Conservation (phyloP, 2,797 vertebrate genomes). For the Iguana delicatissima region DNA sequence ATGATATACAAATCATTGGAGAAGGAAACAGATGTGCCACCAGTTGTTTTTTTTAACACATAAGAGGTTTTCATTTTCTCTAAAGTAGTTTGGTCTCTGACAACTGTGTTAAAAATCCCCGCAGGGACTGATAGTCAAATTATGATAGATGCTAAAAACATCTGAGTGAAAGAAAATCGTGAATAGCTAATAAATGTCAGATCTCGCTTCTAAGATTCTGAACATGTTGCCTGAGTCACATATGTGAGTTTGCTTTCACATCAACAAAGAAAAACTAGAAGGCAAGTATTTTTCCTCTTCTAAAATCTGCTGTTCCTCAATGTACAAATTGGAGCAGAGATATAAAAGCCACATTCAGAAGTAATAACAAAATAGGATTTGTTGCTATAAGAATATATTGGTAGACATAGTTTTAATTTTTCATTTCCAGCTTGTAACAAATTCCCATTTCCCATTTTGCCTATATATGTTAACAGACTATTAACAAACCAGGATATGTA, state of each 20-base stretch:
- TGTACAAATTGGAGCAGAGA: neutral
- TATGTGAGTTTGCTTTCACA: constrained; percentile 30
- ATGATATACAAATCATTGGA: neutral
- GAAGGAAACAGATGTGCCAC: constrained; percentile 18
- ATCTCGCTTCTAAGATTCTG: constrained; percentile 42
- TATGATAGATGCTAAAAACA: constrained; percentile 33
- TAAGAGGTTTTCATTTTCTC: constrained; percentile 45
- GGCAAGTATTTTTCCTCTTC: neutral
- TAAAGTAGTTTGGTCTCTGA: constrained; percentile 39
- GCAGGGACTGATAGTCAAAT: constrained; percentile 27
- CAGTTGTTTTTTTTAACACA: constrained; percentile 1
- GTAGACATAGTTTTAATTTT: neutral
- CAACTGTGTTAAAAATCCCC: neutral
- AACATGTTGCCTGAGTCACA: constrained; percentile 41
- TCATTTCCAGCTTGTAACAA: neutral
- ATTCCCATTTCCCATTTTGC: neutral
- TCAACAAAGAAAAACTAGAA: constrained; percentile 1
- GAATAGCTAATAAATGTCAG: constrained; percentile 46
- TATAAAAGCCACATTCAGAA: neutral
- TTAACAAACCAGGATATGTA: no score
- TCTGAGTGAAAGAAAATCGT: constrained; percentile 32
- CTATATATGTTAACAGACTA: no score
- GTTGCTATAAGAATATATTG: neutral
- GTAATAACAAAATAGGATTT: neutral
- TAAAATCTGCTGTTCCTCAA: neutral